These are phyloP conservation scores for Leucoraja ocellata DNA, from an alignment of 2,797 vertebrate genomes.

Conservation along the genomic window DNA sequence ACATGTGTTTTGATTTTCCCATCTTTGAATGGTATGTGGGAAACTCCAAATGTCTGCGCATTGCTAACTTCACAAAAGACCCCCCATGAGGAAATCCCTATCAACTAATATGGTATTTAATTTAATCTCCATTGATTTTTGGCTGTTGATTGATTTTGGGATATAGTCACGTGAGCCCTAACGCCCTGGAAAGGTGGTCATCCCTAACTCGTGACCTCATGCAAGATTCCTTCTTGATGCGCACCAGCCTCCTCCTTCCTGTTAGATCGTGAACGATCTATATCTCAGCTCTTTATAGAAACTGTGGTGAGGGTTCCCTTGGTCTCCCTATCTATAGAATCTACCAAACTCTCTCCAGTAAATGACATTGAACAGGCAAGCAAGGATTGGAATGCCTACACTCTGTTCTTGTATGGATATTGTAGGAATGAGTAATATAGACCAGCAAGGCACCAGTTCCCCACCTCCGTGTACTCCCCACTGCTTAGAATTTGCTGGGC, in stretches of 20 bases:
- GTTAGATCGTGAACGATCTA: not conserved
- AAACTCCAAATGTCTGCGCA: not conserved
- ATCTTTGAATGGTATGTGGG: not conserved
- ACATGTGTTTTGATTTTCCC: not conserved
- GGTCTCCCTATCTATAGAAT: too few relatives aligned
- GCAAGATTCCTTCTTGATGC: not conserved
- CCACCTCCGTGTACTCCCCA: not conserved
- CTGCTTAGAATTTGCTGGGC: not conserved
- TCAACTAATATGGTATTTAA: not conserved
- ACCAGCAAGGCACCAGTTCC: not conserved
- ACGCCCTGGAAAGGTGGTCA: not conserved
- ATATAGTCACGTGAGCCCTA: not conserved
- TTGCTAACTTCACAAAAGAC: not conserved
- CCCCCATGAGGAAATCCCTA: not conserved
- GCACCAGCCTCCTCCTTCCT: not conserved
- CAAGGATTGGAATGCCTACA: too few relatives aligned
- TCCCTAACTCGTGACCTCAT: not conserved
- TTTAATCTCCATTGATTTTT: not conserved
- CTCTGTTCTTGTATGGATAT: not conserved
- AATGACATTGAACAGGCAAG: not conserved
- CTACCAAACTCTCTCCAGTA: not conserved
- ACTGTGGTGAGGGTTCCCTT: not conserved
- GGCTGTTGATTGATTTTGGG: not conserved
- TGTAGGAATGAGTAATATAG: not conserved
- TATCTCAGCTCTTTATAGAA: not conserved